Evolutionary conservation across 2,888 invertebrate species (phyloP).

Genomic region (Phymatocera aterrima): DNA sequence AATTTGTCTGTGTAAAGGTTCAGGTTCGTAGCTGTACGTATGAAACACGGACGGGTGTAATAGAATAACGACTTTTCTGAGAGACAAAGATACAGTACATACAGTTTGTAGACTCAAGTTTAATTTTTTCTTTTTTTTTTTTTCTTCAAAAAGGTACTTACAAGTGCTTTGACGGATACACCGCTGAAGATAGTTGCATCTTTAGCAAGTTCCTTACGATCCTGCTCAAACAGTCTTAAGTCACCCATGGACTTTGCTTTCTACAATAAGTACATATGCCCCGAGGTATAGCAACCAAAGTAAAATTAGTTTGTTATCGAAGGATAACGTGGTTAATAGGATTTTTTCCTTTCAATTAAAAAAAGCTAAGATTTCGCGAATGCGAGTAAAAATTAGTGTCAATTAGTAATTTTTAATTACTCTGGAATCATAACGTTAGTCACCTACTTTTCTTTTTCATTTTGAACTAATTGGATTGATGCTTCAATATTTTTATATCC

Average conservation of each 20-base stretch:
- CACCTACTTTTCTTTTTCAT: neutral
- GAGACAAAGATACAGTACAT: neutral
- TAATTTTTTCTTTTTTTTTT: neutral
- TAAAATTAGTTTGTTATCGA: conserved; percentile 50
- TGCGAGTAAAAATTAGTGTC: conserved; percentile 5
- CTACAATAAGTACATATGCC: conserved; percentile 67
- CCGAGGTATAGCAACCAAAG: conserved; percentile 57
- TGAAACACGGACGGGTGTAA: neutral
- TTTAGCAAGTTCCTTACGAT: conserved; percentile 65
- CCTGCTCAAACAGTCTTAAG: conserved; percentile 72
- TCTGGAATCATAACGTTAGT: neutral
- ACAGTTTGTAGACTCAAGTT: neutral
- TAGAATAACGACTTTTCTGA: conserved; percentile 1
- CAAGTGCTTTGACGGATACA: conserved; percentile 80
- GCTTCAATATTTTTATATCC: conserved; percentile 8
- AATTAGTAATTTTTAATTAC: conserved; percentile 14
- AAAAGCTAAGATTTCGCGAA: conserved; percentile 24
- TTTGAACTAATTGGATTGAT: neutral
- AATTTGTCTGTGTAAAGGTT: neutral
- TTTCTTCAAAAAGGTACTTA: conserved; percentile 73
- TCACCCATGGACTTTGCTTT: conserved; percentile 78
- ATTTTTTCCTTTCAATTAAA: conserved; percentile 8
- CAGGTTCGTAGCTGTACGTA: neutral
- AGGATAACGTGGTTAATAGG: conserved; percentile 42
- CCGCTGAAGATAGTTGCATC: conserved; percentile 76